A percentile compares a stretch with the other conserved stretches of the same genome.
Evolutionary conservation across 2,888 invertebrate genomes (phyloP).

Genomic region (Deladenus siricidicola): DNA sequence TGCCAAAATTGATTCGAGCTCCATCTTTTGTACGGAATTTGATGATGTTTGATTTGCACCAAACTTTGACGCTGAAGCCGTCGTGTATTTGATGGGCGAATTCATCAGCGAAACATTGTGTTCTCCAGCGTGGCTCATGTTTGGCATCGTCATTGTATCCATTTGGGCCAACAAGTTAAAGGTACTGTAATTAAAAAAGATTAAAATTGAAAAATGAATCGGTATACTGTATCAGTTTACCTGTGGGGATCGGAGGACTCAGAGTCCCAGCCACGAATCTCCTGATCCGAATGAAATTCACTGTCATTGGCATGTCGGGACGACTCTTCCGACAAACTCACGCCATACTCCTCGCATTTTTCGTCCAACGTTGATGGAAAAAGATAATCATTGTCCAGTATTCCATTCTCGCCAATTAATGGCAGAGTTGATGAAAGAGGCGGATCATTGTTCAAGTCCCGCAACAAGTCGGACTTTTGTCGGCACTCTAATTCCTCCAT

Average conservation of each 20-base stretch:
- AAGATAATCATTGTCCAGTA: slow-evolving; percentile 5
- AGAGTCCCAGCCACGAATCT: slow-evolving; percentile 1
- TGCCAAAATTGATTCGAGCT: slow-evolving; percentile 3
- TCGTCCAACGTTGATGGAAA: not conserved
- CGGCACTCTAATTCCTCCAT: not conserved
- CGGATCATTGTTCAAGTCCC: slow-evolving; percentile 10
- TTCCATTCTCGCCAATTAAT: not conserved
- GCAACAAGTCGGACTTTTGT: not conserved
- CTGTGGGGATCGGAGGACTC: not conserved
- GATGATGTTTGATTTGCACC: not conserved
- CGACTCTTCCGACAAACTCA: not conserved
- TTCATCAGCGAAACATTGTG: not conserved
- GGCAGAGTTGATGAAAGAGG: slow-evolving; percentile 6
- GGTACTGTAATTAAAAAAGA: not conserved
- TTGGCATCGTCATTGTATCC: not conserved
- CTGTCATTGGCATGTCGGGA: slow-evolving; percentile 1
- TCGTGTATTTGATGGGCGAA: too few species aligned
- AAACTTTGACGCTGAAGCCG: not conserved
- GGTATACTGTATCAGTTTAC: too few species aligned
- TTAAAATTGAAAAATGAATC: too few species aligned
- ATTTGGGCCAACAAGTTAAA: slow-evolving; percentile 5
- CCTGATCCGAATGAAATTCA: slow-evolving; percentile 6
- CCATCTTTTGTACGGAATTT: not conserved
- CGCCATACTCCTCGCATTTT: not conserved
- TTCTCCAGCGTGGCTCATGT: not conserved